Evolutionary conservation across 2,888 invertebrate genomes (phyloP), one percentile per base, ranked within the genome.

Genomic region (Caenorhabditis virilis): DNA sequence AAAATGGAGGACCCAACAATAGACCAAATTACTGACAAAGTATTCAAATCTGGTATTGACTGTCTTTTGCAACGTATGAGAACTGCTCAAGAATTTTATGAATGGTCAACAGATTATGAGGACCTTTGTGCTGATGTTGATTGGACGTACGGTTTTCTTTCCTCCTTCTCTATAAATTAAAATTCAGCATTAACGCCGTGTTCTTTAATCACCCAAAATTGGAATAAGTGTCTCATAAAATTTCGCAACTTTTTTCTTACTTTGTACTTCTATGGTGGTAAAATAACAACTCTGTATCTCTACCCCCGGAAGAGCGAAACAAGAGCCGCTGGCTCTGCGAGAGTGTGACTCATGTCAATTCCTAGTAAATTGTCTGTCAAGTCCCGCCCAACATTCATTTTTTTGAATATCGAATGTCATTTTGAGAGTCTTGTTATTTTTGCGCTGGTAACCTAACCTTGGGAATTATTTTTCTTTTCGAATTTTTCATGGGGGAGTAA

Each of bases 51-150:
- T 16, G 72, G 69, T 16, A 42, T 69, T 18, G 64, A 72, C 38
- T 72, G 72, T 55, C 60, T 72, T 1, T 25, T 72, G 7, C 57
- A 72, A 50, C 57, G 72, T 6, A 43, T 60, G 49, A 55, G 54
- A 36, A 59, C 56, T 1, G 66, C 57, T 33, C 38, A 46, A 45
- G 63, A 66, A 35, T 25, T 69, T 13, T 72, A 69, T 30, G 69
- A 66, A 49, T 65, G 68, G 51, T 54, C 69, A 9, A 65, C 68
- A 22, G 51, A 52, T 25, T 42, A 66, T 33, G 47, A 63, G 23
- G 64, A 69, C 35, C 33, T 60, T 35, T 72, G 72, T 27, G 36
- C 47, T 4, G 55, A 69, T 54, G 66, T 72, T 4, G 66, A 72
- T 39, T 72, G 72, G 72, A 52, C 41, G 67, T 67, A 48, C 6